phyloP scores from a whole-genome alignment of 2,888 invertebrate genomes.

The Drosophila meridiana region DNA sequence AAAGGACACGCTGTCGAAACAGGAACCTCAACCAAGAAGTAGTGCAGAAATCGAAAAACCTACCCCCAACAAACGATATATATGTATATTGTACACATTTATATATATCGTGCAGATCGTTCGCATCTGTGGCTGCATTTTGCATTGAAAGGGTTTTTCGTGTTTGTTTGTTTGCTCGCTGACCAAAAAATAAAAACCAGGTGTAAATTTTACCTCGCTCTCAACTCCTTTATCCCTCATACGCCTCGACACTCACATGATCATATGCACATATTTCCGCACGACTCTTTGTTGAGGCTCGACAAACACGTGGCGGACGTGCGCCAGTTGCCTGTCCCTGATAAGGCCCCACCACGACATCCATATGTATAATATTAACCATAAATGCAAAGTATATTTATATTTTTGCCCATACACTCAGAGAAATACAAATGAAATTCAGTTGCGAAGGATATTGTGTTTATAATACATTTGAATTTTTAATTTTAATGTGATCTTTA shows the following conservation, averaged over 20 bases:
- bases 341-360: slow-evolving; percentile 49
- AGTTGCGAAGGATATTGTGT: not conserved
- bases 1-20: slow-evolving; percentile 56
- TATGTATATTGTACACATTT: not conserved
- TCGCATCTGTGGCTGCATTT: slow-evolving; percentile 75
- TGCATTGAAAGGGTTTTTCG: slow-evolving; percentile 62
- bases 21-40: slow-evolving; percentile 47
- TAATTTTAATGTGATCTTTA: too few species aligned
- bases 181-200: slow-evolving; percentile 74
- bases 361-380: slow-evolving; percentile 6
- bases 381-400: slow-evolving; percentile 40
- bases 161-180: slow-evolving; percentile 50
- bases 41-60: slow-evolving; percentile 53
- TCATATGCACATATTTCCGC: slow-evolving; percentile 22
- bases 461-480: not conserved
- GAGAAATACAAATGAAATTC: not conserved
- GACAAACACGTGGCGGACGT: slow-evolving; percentile 73
- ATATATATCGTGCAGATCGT: slow-evolving; percentile 30
- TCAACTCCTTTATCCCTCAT: slow-evolving; percentile 20
- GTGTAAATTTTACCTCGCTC: slow-evolving; percentile 72
- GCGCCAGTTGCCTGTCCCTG: slow-evolving; percentile 71
- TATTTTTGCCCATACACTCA: slow-evolving; percentile 45
- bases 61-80: slow-evolving; percentile 36
- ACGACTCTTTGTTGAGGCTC: slow-evolving; percentile 4
- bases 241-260: not conserved